A percentile compares a stretch with the other conserved stretches of the same genome.
Evolutionary conservation across 2,113 vertebrate species (phyloP).

Genomic region (Pseudopipra pipra): DNA sequence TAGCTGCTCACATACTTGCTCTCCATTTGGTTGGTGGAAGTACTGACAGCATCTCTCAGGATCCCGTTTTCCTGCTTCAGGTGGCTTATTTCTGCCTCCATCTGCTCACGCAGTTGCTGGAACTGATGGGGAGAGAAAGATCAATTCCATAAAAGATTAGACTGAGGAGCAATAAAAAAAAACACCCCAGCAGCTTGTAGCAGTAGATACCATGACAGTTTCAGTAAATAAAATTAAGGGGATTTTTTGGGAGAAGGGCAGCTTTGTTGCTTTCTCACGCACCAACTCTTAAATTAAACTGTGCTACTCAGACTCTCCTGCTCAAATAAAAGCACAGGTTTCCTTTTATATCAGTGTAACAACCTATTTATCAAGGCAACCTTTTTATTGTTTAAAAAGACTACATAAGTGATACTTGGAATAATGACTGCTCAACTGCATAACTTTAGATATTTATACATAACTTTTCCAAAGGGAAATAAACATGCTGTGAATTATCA

Average conservation of each 20-base stretch:
- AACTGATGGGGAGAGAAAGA: constrained; percentile 74
- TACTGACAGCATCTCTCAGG: constrained; percentile 96
- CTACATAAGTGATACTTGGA: background rate
- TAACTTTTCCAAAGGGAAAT: background rate
- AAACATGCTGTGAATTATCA: background rate
- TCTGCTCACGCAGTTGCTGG: constrained; percentile 90
- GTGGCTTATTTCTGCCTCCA: constrained; percentile 91
- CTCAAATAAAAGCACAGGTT: background rate
- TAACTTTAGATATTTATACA: background rate
- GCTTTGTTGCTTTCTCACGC: background rate
- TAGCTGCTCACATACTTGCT: constrained; percentile 87
- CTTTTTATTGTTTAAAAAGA: background rate
- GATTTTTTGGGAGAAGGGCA: background rate
- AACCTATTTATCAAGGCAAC: background rate
- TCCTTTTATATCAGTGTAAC: background rate
- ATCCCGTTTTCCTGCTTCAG: constrained; percentile 97
- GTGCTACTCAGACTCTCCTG: background rate
- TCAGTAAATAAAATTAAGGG: background rate
- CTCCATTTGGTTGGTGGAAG: constrained; percentile 95
- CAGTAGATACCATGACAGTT: background rate
- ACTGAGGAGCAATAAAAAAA: background rate
- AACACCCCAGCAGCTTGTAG: background rate
- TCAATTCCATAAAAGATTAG: background rate
- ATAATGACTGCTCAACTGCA: background rate
- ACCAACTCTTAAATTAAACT: background rate